Evolutionary conservation across 2,797 vertebrate species (phyloP), one percentile per base, ranked within the genome.

Genomic region (Potorous gilbertii): DNA sequence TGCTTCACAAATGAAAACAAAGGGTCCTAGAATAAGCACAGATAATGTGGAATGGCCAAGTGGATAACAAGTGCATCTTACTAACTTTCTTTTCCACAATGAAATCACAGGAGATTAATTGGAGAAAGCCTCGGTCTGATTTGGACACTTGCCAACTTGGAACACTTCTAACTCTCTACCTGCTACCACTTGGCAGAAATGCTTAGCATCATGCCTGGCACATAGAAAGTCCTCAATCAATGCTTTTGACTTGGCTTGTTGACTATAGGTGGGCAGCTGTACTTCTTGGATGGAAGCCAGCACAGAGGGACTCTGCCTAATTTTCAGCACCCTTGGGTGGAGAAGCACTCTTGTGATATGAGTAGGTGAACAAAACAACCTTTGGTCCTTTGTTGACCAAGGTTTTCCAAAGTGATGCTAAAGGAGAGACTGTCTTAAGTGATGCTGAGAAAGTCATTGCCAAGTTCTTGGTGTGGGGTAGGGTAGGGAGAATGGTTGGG

Each of bases 141-240:
- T 92, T 92, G 92, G 2, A 31, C 90, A 1, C 92, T 91, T 56
- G n/a, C n/a, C 9, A 28, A 40, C 31, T 92, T 92, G 11, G 34
- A 90, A 50, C 92, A 81, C 93, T 93, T 92, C n/a, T 21, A 46
- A 55, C 29, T 89, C 21, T 95, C 89, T 93, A 34, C 90, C 91
- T n/a, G 28, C 24, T 34, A 1, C 55, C 40, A 92, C 34, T 90
- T 95, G 54, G 74, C 74, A 50, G 40, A 87, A 46, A 46, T 87
- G 24, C 40, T 50, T 50, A 87, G 40, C 40, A 87, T 27, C 21
- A 87, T 27, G 74, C 40, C 21, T 87, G 74, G 40, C 21, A 27
- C 9, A 50, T 50, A 27, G 40, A 10, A 87, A 87, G 40, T 21
- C 74, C 74, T 87, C 74, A 46, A 87, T 87, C 74, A 87, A 87